Evolutionary conservation across 1,140 invertebrate genomes (phyloP), one percentile per base, ranked within the genome.

Genomic region (Trichomalopsis sarcophagae): DNA sequence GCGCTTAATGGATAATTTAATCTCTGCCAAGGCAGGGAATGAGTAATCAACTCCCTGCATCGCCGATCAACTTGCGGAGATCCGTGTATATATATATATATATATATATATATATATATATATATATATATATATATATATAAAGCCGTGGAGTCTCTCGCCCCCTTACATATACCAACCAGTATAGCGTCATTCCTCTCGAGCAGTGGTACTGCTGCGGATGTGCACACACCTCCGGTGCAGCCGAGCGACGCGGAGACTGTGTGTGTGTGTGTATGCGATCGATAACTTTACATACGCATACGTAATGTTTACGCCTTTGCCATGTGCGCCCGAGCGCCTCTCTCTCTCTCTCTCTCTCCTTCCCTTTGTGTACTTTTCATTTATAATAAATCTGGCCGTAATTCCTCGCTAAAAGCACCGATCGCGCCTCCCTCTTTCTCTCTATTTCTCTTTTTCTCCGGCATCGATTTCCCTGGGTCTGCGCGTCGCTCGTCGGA

Each of bases 1-100:
- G 82, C 82, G 83, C 69, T 87, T 87, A 87, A 87, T 86, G 86
- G 87, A 88, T 88, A 88, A 88, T 88, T 85, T 88, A 88, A 88
- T 86, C 84, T 81, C 82, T 84, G 81, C 55, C 81, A 27, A 75
- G 71, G 50, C 50, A 17, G 55, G 33, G 50, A 66, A 66, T 76
- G 74, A 83, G 74, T 77, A 83, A 83, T 83, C 73, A 77, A 76
- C 55, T 76, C 1, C 21, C n/a, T 44, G 40, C 74, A 76, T 76
- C 47, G 44, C 40, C 74, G 74, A 76, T 76, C 74, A 50, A 76
- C 40, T 76, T 76, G 40, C 36, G 40, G n/a, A 50, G 74, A 76
- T 76, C 40, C 36, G 68, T 44, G 50, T 36, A 36, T 44, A 44
- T 9, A 44, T 44, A 44, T 9, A 44, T 44, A 44, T 44, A 44